phyloP scores from a whole-genome alignment of 1,140 invertebrate genomes.

The Elysia chlorotica region DNA sequence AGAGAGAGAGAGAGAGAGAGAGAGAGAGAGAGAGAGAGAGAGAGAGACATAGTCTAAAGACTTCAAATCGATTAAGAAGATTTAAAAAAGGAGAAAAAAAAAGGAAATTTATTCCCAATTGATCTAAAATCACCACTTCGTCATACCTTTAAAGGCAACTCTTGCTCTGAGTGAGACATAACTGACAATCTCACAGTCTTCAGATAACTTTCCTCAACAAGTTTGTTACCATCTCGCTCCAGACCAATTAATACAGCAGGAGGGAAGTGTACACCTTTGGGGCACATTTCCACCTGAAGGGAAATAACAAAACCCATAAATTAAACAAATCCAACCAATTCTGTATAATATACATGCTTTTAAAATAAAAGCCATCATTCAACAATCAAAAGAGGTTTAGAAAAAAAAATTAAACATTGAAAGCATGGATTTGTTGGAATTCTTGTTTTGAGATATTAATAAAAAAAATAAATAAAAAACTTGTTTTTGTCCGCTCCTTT shows the following conservation, averaged over 20 bases:
- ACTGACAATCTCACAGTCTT: conserved; percentile 16
- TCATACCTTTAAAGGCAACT: conserved; percentile 18
- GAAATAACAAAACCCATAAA: not conserved
- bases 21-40: no score
- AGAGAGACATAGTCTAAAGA: no score
- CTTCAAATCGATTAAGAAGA: not conserved
- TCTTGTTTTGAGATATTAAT: not conserved
- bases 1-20: no score
- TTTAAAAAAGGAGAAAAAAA: not conserved
- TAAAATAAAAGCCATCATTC: not conserved
- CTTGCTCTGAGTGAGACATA: conserved; percentile 11
- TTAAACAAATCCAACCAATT: not conserved
- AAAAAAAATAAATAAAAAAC: no score
- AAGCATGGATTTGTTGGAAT: not conserved
- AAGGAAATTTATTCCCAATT: not conserved
- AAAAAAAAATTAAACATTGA: not conserved
- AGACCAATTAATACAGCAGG: conserved; percentile 77
- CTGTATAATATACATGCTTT: not conserved
- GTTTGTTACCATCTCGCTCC: conserved; percentile 18
- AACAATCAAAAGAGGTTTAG: not conserved
- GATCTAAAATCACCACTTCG: not conserved
- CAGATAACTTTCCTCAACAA: conserved; percentile 10
- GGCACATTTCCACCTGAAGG: conserved; percentile 80
- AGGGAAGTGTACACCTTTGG: conserved; percentile 86
- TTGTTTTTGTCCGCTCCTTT: no score